phyloP scores from a whole-genome alignment of 2,797 vertebrate genomes.

The Alauda arvensis region DNA sequence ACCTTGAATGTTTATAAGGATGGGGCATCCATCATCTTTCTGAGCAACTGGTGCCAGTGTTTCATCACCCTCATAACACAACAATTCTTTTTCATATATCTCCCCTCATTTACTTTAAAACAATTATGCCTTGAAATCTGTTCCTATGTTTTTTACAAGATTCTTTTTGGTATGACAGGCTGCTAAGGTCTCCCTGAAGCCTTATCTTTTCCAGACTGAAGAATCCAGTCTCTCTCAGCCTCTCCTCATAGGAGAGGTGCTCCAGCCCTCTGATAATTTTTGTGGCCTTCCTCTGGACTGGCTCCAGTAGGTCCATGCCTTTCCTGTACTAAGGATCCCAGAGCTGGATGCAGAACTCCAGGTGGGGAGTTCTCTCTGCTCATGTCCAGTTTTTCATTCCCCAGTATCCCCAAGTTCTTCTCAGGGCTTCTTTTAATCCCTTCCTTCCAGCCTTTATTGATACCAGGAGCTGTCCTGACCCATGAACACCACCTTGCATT shows the following conservation, averaged over 20 bases:
- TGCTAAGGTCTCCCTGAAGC: not conserved
- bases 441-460: not conserved
- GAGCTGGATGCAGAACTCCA: not conserved
- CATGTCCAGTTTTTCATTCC: not conserved
- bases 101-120: not conserved
- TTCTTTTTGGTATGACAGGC: not conserved
- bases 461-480: not conserved
- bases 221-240: not conserved
- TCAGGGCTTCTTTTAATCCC: not conserved
- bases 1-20: not conserved
- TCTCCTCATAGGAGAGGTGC: not conserved
- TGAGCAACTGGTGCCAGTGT: not conserved
- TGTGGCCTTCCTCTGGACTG: not conserved
- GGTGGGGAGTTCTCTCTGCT: not conserved
- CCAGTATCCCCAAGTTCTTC: not conserved
- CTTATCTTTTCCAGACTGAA: not conserved
- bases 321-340: not conserved
- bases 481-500: not conserved
- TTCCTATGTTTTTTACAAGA: not conserved
- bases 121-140: not conserved
- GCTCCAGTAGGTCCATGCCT: not conserved
- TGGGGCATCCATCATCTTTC: not conserved
- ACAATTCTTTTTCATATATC: not conserved
- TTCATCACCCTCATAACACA: not conserved
- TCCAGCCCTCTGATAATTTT: not conserved